Percentiles rank a stretch among this genome's conserved stretches.
These are phyloP conservation scores for Perizoma affinitatum DNA, from an alignment of 2,888 invertebrate genomes.

Conservation along the genomic window DNA sequence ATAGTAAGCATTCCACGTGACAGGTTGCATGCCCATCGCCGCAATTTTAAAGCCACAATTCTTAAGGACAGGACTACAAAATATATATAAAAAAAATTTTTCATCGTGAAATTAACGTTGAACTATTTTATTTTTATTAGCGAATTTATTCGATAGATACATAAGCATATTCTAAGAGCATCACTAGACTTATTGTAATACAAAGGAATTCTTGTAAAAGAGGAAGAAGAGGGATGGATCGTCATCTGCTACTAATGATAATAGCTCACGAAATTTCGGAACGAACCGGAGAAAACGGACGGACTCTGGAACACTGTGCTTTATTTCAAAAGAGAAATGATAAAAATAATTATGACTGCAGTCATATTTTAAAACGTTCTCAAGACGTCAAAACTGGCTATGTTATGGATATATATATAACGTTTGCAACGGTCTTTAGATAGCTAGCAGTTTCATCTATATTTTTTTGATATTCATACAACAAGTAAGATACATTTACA, in stretches of 20 bases:
- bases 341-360: slow-evolving; percentile 3
- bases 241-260: slow-evolving; percentile 65
- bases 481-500: no score
- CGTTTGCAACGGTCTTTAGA: no score
- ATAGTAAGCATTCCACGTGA: no score
- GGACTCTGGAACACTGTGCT: slow-evolving; percentile 28
- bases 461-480: no score
- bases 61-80: no score
- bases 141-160: no score
- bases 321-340: slow-evolving; percentile 10
- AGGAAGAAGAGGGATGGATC: slow-evolving; percentile 51
- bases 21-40: no score
- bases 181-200: slow-evolving; percentile 43
- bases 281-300: slow-evolving; percentile 32
- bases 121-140: no score
- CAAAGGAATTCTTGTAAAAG: slow-evolving; percentile 55
- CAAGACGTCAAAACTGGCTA: neutral
- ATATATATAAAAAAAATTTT: no score
- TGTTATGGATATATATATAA: neutral
- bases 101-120: no score
- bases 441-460: no score
- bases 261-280: slow-evolving; percentile 57
- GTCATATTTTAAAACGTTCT: neutral
- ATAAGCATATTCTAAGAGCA: slow-evolving; percentile 35
- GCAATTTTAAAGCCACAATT: no score